phyloP scores from a whole-genome alignment of 2,113 vertebrate genomes.

The Dolichallabes microphthalmus region DNA sequence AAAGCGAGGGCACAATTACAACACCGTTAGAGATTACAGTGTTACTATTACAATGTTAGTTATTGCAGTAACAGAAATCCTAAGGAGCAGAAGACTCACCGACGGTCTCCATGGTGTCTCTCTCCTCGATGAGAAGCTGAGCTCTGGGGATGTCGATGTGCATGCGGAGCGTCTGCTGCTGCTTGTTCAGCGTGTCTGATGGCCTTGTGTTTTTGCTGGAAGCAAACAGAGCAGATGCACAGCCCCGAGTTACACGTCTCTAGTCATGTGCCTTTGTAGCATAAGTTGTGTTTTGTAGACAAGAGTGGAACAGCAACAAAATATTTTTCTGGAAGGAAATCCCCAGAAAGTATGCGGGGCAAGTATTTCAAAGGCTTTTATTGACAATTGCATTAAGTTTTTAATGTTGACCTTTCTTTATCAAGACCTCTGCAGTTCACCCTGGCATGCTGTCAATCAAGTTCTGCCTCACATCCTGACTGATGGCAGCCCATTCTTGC shows the following conservation, averaged over 20 bases:
- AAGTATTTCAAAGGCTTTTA: neutral
- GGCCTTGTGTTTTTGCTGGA: slow-evolving; percentile 96
- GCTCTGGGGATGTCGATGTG: slow-evolving; percentile 98
- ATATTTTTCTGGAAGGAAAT: no score
- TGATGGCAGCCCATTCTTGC: no score
- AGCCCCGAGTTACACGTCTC: neutral
- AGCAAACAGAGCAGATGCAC: slow-evolving; percentile 15
- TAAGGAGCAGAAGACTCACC: slow-evolving; percentile 73
- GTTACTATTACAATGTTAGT: neutral
- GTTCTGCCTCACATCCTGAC: no score
- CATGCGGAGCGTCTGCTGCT: slow-evolving; percentile 95
- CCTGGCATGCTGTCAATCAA: no score
- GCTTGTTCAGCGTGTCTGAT: slow-evolving; percentile 92
- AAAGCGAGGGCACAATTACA: neutral
- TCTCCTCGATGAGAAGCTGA: slow-evolving; percentile 94
- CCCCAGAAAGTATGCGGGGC: no score
- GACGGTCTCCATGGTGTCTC: slow-evolving; percentile 97
- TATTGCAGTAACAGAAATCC: neutral
- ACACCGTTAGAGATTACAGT: slow-evolving; percentile 1
- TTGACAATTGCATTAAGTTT: no score
- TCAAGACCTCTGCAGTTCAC: no score
- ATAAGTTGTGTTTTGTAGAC: neutral
- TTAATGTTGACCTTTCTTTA: no score
- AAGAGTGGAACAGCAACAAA: neutral
- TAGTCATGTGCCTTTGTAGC: neutral